Evolutionary conservation across 2,113 vertebrate genomes (phyloP).

Genomic region (Aegithalos caudatus): DNA sequence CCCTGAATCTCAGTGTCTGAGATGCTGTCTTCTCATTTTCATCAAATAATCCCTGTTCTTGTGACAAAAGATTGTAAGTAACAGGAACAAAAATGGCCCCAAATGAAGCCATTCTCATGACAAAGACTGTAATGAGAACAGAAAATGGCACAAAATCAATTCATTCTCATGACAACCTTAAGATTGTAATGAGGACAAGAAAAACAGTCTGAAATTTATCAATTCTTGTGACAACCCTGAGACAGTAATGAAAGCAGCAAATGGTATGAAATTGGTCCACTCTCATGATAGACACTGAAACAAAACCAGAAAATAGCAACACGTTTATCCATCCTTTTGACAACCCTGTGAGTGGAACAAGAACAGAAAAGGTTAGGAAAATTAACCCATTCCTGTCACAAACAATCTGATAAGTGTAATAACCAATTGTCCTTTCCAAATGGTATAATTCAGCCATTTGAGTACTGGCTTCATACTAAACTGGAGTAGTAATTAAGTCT

Average conservation of each 20-base stretch:
- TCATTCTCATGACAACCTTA: constrained; percentile 77
- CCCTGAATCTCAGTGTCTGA: constrained; percentile 45
- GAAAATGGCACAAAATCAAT: constrained; percentile 76
- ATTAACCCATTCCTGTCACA: constrained; percentile 73
- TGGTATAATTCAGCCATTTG: constrained; percentile 4
- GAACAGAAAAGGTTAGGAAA: constrained; percentile 67
- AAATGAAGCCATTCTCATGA: constrained; percentile 74
- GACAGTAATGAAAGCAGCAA: constrained; percentile 73
- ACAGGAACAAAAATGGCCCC: constrained; percentile 64
- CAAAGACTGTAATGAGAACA: constrained; percentile 74
- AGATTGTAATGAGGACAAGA: constrained; percentile 80
- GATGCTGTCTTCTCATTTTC: constrained; percentile 55
- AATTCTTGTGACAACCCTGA: constrained; percentile 78
- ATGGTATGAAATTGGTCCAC: constrained; percentile 72
- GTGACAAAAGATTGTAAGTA: constrained; percentile 55
- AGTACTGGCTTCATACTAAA: background rate
- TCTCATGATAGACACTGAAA: constrained; percentile 67
- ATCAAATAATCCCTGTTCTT: constrained; percentile 60
- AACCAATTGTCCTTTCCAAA: constrained; percentile 44
- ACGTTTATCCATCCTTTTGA: constrained; percentile 63
- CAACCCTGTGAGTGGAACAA: constrained; percentile 44
- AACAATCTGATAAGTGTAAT: constrained; percentile 49
- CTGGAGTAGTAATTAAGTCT: constrained; percentile 53
- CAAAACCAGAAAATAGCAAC: constrained; percentile 67
- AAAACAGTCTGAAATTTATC: constrained; percentile 81